Evolutionary conservation across 2,113 vertebrate species (phyloP).

Genomic region (Diphyllodes magnificus): DNA sequence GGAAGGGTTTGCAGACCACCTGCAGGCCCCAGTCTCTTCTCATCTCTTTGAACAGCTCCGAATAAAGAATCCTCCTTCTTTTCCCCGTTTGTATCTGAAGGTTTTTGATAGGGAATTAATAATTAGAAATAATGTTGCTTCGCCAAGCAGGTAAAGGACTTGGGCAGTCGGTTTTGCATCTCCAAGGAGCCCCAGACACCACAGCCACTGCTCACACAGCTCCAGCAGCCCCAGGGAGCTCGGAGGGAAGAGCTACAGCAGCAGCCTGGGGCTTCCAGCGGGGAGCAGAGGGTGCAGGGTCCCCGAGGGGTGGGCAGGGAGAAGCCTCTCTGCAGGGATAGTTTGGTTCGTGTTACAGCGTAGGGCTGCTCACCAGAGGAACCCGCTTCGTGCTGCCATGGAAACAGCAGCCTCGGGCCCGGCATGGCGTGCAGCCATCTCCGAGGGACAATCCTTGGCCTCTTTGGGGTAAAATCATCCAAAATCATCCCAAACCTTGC

Average conservation of each 20-base stretch:
- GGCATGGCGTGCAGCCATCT: not conserved
- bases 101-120: not conserved
- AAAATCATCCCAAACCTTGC: not conserved
- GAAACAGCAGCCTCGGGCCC: slow-evolving; percentile 14
- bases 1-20: not conserved
- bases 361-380: not conserved
- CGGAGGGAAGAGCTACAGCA: not conserved
- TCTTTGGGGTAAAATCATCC: not conserved
- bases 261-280: not conserved
- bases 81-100: not conserved
- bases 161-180: not conserved
- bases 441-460: not conserved
- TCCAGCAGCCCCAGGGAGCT: not conserved
- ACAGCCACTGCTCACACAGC: fast-evolving
- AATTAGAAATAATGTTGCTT: not conserved
- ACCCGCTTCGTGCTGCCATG: not conserved
- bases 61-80: not conserved
- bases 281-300: not conserved
- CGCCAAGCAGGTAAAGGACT: not conserved
- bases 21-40: not conserved
- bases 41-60: not conserved
- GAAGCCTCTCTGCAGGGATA: not conserved
- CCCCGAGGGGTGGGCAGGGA: not conserved
- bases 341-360: not conserved
- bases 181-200: not conserved